A percentile compares a stretch with the other conserved stretches of the same genome.
These are phyloP conservation scores for Platysternon megacephalum DNA, from an alignment of 2,113 vertebrate species.

Conservation along the genomic window DNA sequence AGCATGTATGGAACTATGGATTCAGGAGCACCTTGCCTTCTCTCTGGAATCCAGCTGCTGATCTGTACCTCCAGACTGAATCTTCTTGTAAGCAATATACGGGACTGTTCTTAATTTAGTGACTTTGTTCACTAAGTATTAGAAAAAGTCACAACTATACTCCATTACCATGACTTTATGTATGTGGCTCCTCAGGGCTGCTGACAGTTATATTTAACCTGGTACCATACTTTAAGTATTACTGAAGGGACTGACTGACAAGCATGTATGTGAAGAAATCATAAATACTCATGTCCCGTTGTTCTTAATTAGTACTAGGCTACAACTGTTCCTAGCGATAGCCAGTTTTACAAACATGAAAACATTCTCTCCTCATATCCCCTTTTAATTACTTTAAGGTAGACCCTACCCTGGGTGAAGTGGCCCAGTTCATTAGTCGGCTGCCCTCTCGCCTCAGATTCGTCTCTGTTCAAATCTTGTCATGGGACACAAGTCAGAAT, in stretches of 20 bases:
- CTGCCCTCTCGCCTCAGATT: neutral
- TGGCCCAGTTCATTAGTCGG: neutral
- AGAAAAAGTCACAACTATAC: neutral
- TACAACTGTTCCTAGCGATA: neutral
- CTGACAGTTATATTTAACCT: neutral
- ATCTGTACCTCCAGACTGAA: neutral
- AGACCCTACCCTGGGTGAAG: neutral
- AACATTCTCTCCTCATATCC: neutral
- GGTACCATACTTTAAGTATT: neutral
- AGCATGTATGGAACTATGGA: neutral
- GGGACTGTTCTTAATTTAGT: neutral
- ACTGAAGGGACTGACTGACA: fast-evolving
- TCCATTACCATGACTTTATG: neutral
- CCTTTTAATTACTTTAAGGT: neutral
- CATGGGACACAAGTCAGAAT: neutral
- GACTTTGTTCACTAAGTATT: neutral
- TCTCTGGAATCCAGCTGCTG: neutral
- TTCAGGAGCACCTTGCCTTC: neutral
- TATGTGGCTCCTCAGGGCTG: fast-evolving
- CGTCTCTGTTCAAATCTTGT: neutral
- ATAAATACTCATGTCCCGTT: neutral
- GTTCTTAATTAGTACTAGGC: neutral
- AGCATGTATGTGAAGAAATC: neutral
- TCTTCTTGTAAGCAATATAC: neutral
- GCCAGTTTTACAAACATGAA: neutral